A percentile compares a stretch with the other conserved stretches of the same genome.
These are phyloP conservation scores for Seira ritae DNA, from an alignment of 2,888 invertebrate genomes.

Conservation along the genomic window DNA sequence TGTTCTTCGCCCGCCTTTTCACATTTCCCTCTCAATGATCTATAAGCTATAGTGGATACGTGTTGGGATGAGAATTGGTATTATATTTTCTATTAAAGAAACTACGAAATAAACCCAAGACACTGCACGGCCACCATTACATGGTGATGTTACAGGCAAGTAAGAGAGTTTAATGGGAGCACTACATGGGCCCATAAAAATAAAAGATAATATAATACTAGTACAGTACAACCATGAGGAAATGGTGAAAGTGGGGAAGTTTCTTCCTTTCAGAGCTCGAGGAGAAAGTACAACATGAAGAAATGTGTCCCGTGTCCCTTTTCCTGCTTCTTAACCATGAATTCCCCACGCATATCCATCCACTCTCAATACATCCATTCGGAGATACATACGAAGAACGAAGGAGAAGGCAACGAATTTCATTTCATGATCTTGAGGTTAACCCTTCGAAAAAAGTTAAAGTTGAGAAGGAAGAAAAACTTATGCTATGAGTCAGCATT, in stretches of 20 bases:
- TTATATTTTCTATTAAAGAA: too few species aligned
- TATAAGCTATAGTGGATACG: neutral
- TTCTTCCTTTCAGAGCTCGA: neutral
- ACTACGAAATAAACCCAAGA: too few species aligned
- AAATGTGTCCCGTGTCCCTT: slow-evolving; percentile 6
- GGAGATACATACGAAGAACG: too few species aligned
- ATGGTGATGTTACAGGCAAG: neutral
- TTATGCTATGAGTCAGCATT: neutral
- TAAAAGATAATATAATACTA: slow-evolving; percentile 1
- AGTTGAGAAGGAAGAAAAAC: too few species aligned
- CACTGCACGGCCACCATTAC: neutral
- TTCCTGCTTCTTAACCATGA: neutral
- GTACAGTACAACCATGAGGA: neutral
- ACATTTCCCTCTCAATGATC: neutral
- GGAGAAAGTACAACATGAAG: neutral
- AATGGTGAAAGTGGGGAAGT: neutral
- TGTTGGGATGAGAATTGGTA: neutral
- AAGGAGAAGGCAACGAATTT: neutral
- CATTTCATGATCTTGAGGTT: too few species aligned
- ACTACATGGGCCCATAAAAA: slow-evolving; percentile 4
- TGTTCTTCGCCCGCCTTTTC: neutral
- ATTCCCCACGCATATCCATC: neutral
- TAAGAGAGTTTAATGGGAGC: neutral
- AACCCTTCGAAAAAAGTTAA: too few species aligned
- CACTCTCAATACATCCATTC: too few species aligned